Evolutionary conservation across 2,113 vertebrate species (phyloP), one percentile per base, ranked within the genome.

Genomic region (Rhinogobius similis): DNA sequence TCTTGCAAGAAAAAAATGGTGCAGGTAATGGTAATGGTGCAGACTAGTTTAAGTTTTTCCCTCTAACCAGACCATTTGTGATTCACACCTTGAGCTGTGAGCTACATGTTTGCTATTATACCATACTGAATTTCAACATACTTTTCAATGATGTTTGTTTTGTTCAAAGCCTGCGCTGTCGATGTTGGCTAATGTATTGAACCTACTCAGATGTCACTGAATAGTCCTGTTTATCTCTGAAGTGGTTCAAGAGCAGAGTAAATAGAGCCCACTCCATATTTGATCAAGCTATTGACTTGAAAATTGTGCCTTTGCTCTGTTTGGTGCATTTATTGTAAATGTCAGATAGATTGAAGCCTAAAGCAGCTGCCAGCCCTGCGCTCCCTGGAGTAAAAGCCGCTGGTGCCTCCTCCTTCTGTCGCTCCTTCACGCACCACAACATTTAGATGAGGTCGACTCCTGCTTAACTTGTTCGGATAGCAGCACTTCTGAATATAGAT

Each of bases 401-500:
- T 56, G 53, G 53, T 56, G 53, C 53, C 55, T 14, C 26, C 16
- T 58, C 55, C 55, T 27, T 56, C 53, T 58, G 55, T 58, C 26
- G 26, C 55, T 58, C 16, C 55, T 58, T 58, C 55, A 58, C 55
- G 55, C 55, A 10, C 55, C 55, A 58, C 24, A 29, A 58, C 55
- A 29, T 58, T 58, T 29, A 29, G 55, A 58, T 58, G 55, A 58
- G 55, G 55, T 58, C 55, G 55, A 29, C 26, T 58, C 55, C 24
- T 58, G 24, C 55, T 58, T 58, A 58, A 58, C 55, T 56, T 56
- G 23, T 56, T 56, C 21, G 53, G 53, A 56, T 56, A 56, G 55
- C 55, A 56, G 53, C 55, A 58, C 55, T 58, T 29, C 26, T 58
- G 55, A 58, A 58, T 58, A 58, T 58, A 58, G 55, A 58, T 27